These are phyloP conservation scores for Promerops cafer DNA, from an alignment of 2,113 vertebrate species.

Conservation along the genomic window DNA sequence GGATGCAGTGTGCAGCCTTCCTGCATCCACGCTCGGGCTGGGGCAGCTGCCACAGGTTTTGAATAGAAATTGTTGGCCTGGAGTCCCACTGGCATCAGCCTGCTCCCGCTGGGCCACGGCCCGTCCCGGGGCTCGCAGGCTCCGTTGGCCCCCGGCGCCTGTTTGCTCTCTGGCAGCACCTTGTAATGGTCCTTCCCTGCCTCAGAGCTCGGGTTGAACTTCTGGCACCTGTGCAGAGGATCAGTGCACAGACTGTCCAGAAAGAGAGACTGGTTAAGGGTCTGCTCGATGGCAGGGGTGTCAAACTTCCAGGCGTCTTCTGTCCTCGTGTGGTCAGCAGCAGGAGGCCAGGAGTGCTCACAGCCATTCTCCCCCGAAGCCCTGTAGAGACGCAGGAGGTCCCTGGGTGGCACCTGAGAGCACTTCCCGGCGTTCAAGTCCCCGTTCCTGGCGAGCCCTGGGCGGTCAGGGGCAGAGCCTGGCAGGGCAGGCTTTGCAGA, in stretches of 20 bases:
- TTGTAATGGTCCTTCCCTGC: conserved; percentile 76
- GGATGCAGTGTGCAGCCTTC: conserved; percentile 70
- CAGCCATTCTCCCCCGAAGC: conserved; percentile 75
- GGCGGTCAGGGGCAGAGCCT: conserved; percentile 14
- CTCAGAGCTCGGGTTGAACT: conserved; percentile 64
- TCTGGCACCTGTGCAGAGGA: conserved; percentile 78
- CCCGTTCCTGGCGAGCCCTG: conserved; percentile 50
- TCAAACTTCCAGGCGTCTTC: conserved; percentile 85
- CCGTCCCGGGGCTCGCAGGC: conserved; percentile 66
- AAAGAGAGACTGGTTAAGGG: conserved; percentile 86
- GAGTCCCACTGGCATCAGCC: conserved; percentile 26
- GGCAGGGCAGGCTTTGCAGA: conserved; percentile 73
- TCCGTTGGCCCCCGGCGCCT: conserved; percentile 21
- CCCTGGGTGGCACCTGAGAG: conserved; percentile 54
- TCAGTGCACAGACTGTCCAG: conserved; percentile 78
- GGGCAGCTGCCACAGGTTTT: conserved; percentile 60
- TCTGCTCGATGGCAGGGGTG: conserved; percentile 82
- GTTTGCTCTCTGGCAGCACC: conserved; percentile 80
- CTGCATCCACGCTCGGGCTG: conserved; percentile 73
- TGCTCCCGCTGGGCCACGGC: conserved; percentile 28
- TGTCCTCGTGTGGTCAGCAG: conserved; percentile 72
- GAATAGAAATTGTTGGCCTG: conserved; percentile 71
- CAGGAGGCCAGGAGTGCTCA: conserved; percentile 77
- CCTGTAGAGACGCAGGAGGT: conserved; percentile 76
- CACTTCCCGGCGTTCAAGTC: conserved; percentile 11